Conservation (phyloP, 1,140 invertebrate species). For the Hyles vespertilio region DNA sequence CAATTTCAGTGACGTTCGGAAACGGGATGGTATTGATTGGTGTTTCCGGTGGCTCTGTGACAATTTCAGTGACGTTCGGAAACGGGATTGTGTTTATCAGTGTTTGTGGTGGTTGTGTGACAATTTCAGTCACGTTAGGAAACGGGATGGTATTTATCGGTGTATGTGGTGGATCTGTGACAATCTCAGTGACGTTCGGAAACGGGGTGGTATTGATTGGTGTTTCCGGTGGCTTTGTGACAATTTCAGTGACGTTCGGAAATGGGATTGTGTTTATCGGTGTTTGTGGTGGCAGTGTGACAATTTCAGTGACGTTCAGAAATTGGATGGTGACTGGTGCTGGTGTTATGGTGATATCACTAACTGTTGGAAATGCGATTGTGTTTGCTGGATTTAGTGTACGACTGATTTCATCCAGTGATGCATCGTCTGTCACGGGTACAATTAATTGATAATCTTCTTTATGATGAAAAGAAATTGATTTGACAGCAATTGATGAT, state of each 20-base stretch:
- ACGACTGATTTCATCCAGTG: too few species aligned
- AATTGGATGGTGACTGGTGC: not conserved
- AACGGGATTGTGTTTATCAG: slow-evolving; percentile 3
- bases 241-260: not conserved
- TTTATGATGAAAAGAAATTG: too few species aligned
- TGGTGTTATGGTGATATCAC: not conserved
- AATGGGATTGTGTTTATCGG: slow-evolving; percentile 1
- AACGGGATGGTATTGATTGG: slow-evolving; percentile 1
- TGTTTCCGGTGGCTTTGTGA: not conserved
- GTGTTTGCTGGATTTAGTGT: not conserved
- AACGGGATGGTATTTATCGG: not conserved
- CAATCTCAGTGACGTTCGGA: not conserved
- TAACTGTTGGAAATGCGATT: not conserved
- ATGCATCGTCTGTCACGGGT: too few species aligned
- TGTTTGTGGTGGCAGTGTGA: not conserved
- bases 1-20: slow-evolving; percentile 1
- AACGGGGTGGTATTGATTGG: not conserved
- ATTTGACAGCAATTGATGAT: too few species aligned
- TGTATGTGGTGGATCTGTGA: not conserved
- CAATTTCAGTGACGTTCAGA: slow-evolving; percentile 1
- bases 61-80: slow-evolving; percentile 4
- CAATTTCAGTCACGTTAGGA: slow-evolving; percentile 3
- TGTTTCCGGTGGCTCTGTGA: slow-evolving; percentile 3
- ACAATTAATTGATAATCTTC: too few species aligned
- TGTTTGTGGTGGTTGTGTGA: slow-evolving; percentile 1